A percentile compares a stretch with the other conserved stretches of the same genome.
phyloP scores from a whole-genome alignment of 2,113 vertebrate genomes.

The Talpa occidentalis region DNA sequence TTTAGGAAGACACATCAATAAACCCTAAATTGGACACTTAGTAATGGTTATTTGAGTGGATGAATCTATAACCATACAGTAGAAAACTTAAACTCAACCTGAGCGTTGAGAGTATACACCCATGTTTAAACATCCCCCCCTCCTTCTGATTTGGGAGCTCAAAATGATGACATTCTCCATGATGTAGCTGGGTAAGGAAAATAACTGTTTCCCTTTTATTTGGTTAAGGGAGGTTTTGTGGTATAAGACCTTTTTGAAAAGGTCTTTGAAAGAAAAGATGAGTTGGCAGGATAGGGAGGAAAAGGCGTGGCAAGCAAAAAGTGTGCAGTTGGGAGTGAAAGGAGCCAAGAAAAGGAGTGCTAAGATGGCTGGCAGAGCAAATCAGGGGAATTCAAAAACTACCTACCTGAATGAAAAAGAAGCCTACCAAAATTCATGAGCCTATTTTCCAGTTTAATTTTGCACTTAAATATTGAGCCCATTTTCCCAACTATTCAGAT shows the following conservation, averaged over 20 bases:
- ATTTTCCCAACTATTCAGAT: not conserved
- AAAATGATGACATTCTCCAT: not conserved
- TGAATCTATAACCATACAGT: not conserved
- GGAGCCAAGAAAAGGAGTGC: conserved; percentile 23
- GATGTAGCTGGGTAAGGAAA: not conserved
- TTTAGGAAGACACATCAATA: not conserved
- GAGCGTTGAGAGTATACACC: not conserved
- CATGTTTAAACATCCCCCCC: not conserved
- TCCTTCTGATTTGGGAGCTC: not conserved
- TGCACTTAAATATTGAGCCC: not conserved
- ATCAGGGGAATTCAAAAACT: conserved; percentile 5
- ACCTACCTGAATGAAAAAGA: not conserved
- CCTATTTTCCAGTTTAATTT: not conserved
- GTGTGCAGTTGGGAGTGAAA: not conserved
- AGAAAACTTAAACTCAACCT: not conserved
- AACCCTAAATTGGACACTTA: not conserved
- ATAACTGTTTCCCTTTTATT: conserved; percentile 8
- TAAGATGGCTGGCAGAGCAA: not conserved
- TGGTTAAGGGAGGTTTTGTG: conserved; percentile 35
- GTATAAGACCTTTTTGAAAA: conserved; percentile 45
- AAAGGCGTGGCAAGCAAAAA: conserved; percentile 41
- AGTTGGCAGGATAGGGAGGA: conserved; percentile 49
- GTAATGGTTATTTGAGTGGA: not conserved
- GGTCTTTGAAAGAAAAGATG: conserved; percentile 63
- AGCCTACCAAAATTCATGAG: not conserved